phyloP scores from a whole-genome alignment of 2,888 invertebrate species.

The Cosmorhoe ocellata region DNA sequence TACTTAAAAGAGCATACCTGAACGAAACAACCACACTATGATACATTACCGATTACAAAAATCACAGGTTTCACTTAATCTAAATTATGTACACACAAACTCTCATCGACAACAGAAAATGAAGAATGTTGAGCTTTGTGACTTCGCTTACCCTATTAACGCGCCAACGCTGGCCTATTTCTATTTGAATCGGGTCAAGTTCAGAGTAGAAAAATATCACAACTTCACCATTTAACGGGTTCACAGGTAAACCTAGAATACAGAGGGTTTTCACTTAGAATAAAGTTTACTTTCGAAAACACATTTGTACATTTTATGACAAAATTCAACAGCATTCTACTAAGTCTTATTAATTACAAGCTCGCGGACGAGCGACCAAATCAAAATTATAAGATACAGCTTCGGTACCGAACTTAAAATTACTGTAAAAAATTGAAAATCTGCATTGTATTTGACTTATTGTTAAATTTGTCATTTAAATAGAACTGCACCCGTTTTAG shows the following conservation, averaged over 20 bases:
- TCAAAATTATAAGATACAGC: constrained; percentile 59
- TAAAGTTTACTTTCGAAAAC: constrained; percentile 79
- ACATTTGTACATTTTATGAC: constrained; percentile 83
- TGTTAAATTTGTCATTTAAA: constrained; percentile 82
- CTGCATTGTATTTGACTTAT: constrained; percentile 76
- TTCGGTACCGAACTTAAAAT: constrained; percentile 73
- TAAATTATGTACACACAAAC: constrained; percentile 79
- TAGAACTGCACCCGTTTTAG: constrained; percentile 79
- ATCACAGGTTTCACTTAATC: constrained; percentile 77
- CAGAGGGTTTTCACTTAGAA: constrained; percentile 77
- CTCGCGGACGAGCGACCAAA: constrained; percentile 62
- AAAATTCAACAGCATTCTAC: constrained; percentile 81
- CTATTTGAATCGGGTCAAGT: constrained; percentile 39
- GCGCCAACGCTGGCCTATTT: constrained; percentile 55
- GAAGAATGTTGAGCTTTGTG: constrained; percentile 74
- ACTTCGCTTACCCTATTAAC: constrained; percentile 61
- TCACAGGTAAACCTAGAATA: constrained; percentile 76
- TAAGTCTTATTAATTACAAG: constrained; percentile 76
- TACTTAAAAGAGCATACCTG: constrained; percentile 50
- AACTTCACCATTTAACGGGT: constrained; percentile 74
- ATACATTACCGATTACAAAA: constrained; percentile 65
- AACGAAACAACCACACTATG: constrained; percentile 60
- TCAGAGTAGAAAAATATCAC: constrained; percentile 76
- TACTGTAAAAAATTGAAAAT: constrained; percentile 72
- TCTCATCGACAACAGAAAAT: constrained; percentile 69